These are phyloP conservation scores for Lottia gigantea DNA, from an alignment of 2,888 invertebrate genomes.

Conservation along the genomic window DNA sequence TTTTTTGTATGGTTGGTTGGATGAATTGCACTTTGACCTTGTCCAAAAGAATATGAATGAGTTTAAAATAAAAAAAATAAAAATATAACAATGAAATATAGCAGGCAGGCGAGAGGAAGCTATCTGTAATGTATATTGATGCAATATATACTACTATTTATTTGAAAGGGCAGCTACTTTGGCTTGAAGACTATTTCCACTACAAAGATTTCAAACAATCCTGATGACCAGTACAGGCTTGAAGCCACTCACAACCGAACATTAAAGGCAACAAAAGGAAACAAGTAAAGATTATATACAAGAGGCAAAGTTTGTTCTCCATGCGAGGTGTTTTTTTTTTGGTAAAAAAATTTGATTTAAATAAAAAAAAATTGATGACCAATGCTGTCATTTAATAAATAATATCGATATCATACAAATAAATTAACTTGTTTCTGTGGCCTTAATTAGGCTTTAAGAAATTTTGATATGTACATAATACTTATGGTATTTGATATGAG, in stretches of 20 bases:
- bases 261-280: conserved; percentile 18
- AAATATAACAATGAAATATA: conserved; percentile 12
- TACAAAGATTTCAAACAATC: conserved; percentile 43
- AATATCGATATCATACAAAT: too few species aligned
- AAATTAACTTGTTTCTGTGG: too few species aligned
- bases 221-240: conserved; percentile 35
- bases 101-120: conserved; percentile 7
- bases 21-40: conserved; percentile 7
- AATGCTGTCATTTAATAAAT: too few species aligned
- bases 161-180: conserved; percentile 27
- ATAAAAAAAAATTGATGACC: not conserved
- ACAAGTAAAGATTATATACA: conserved; percentile 15
- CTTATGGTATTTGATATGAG: not conserved
- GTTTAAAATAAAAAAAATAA: not conserved
- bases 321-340: conserved; percentile 5
- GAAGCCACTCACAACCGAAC: conserved; percentile 13
- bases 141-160: conserved; percentile 12
- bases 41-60: conserved; percentile 9
- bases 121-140: not conserved
- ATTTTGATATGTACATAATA: conserved; percentile 11
- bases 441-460: not conserved
- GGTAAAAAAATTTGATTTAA: not conserved
- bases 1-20: not conserved
- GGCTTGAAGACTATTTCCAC: conserved; percentile 47
- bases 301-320: conserved; percentile 11